These are phyloP conservation scores for Enteromius afrohamiltoni DNA, from an alignment of 2,797 vertebrate species.

Conservation along the genomic window DNA sequence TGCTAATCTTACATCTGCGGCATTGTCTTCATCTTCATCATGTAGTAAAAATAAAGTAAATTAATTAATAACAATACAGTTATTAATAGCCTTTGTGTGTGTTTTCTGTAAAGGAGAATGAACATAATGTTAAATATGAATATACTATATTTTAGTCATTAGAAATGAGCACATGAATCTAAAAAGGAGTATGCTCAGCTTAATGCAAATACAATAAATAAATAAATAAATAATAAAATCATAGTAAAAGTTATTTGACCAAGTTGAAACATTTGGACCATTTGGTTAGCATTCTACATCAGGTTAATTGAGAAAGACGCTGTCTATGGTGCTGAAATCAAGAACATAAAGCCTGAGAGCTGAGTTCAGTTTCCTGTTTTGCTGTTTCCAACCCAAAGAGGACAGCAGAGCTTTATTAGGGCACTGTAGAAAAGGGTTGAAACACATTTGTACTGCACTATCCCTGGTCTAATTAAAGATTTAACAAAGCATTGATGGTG, in stretches of 20 bases:
- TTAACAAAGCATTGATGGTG: not conserved
- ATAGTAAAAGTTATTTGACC: too few relatives aligned
- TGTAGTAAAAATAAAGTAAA: not conserved
- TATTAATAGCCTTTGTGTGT: too few relatives aligned
- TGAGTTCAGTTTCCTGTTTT: constrained; percentile 28
- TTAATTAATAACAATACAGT: not conserved
- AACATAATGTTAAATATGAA: not conserved
- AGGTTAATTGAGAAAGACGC: not conserved
- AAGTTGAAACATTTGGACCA: not conserved
- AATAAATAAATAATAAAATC: too few relatives aligned
- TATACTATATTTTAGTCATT: not conserved
- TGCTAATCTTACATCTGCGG: not conserved
- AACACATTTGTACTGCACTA: not conserved
- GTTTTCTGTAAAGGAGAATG: not conserved
- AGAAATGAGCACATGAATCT: not conserved
- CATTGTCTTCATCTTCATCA: not conserved
- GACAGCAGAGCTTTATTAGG: constrained; percentile 42
- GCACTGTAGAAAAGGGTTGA: constrained; percentile 26
- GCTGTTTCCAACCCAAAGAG: constrained; percentile 49
- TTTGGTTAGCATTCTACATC: not conserved
- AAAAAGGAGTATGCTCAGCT: not conserved
- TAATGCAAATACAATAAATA: too few relatives aligned
- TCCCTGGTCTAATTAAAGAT: constrained; percentile 11
- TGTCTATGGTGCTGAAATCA: constrained; percentile 30
- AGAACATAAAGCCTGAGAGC: not conserved